Evolutionary conservation across 2,797 vertebrate genomes (phyloP).

Genomic region (Microcaecilia unicolor): DNA sequence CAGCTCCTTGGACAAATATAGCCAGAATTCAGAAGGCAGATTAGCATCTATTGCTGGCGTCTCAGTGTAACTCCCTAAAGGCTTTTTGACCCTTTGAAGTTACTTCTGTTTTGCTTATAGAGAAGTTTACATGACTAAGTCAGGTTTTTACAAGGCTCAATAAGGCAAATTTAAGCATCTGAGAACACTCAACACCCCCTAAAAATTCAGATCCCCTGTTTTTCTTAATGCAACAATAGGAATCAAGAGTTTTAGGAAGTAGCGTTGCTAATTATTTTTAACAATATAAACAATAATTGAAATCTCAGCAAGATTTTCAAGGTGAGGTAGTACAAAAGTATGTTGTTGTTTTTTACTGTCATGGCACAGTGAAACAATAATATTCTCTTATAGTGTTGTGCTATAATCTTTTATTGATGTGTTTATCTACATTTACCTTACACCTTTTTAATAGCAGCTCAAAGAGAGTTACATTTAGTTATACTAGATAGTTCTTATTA

Average conservation of each 20-base stretch:
- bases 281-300: neutral
- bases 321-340: no score
- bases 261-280: no score
- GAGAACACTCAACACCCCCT: slow-evolving; percentile 28
- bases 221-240: slow-evolving; percentile 3
- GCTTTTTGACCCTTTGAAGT: slow-evolving; percentile 58
- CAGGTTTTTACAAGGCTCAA: slow-evolving; percentile 50
- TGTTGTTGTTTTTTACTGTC: no score
- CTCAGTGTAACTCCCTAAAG: slow-evolving; percentile 41
- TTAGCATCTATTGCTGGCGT: slow-evolving; percentile 50
- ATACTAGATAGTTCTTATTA: no score
- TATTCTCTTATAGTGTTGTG: no score
- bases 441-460: no score
- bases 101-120: slow-evolving; percentile 47
- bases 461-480: no score
- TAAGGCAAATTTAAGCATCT: slow-evolving; percentile 42
- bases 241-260: slow-evolving; percentile 3
- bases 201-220: slow-evolving; percentile 22
- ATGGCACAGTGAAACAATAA: no score
- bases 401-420: no score
- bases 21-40: slow-evolving; percentile 46
- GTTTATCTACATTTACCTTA: no score
- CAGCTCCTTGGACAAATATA: slow-evolving; percentile 47
- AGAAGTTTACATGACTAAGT: slow-evolving; percentile 55
- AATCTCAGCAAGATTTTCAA: no score